Base-by-base conservation (phyloP, 2,888 invertebrate genomes). In the Latrodectus hesperus region DNA sequence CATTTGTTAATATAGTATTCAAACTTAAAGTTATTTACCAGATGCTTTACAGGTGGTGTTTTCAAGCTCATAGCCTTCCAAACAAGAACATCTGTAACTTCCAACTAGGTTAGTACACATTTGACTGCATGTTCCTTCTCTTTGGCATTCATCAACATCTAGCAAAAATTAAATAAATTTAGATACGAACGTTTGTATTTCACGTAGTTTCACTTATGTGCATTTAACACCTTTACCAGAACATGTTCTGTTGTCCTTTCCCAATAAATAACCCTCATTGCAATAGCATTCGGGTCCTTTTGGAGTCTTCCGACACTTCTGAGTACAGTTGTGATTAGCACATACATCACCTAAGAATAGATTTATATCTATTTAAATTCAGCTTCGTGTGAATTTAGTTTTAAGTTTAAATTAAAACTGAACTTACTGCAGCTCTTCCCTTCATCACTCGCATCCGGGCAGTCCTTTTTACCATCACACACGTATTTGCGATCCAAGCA, bases 61-160 rank as follows among this genome's bases (percentile, higher is more conserved):
- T 90, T 95, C 91, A 60, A 95, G 91, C 16, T 91, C 91, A 91
- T 93, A 95, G 1, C 96, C 96, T 0, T 91, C 90, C 1, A 92
- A 91, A 90, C 96, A 96, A 0, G 91, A 91, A 91, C 97, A 97
- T 6, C 93, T 92, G 0, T 95, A 94, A 0, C 96, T 96, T 0
- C 91, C 90, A 0, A 96, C 96, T 0, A 95, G 95, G 26, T 94
- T 93, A 26, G 93, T 92, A 91, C 96, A 96, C 9, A 92, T 22
- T 10, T 90, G 90, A 49, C 89, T 91, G 89, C 94, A 94, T 0
- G 93, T 91, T 90, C 95, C 95, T 0, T 88, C 53, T 17, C 79
- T 12, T 0, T 16, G 12, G 60, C 90, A 90, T 82, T 90, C 90
- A 70, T 90, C 91, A 4, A 91, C 90, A 14, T 91, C 94, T 94